phyloP scores from a whole-genome alignment of 2,888 invertebrate species.

The Sarcophaga caerulescens region DNA sequence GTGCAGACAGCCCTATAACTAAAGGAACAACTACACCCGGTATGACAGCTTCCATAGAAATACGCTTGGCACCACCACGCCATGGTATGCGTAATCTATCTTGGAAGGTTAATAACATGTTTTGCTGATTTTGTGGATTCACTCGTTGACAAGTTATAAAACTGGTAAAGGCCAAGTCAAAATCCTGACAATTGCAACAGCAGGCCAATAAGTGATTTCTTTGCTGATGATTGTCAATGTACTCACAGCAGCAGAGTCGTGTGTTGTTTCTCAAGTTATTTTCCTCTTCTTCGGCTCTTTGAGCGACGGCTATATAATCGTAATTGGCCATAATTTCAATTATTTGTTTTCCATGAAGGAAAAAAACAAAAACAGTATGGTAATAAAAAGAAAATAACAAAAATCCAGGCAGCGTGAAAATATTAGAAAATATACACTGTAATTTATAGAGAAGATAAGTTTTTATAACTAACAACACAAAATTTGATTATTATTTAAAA shows the following conservation, averaged over 20 bases:
- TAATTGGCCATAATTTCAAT: conserved; percentile 45
- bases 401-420: conserved; percentile 59
- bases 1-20: conserved; percentile 81
- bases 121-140: conserved; percentile 66
- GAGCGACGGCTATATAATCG: conserved; percentile 53
- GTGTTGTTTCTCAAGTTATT: conserved; percentile 68
- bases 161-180: conserved; percentile 82
- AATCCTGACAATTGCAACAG: conserved; percentile 84
- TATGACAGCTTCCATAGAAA: conserved; percentile 82
- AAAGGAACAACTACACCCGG: conserved; percentile 82
- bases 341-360: background rate
- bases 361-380: background rate
- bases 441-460: conserved; percentile 17
- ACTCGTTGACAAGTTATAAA: conserved; percentile 60
- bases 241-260: conserved; percentile 84
- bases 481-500: background rate
- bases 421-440: conserved; percentile 15
- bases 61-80: conserved; percentile 83
- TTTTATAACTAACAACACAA: background rate
- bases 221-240: conserved; percentile 82
- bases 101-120: conserved; percentile 82
- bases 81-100: conserved; percentile 84
- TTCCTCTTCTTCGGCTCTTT: conserved; percentile 54
- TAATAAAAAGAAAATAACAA: background rate
- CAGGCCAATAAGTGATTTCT: conserved; percentile 82